Base-by-base conservation (phyloP, 2,888 invertebrate genomes). In the Microchrysa polita region DNA sequence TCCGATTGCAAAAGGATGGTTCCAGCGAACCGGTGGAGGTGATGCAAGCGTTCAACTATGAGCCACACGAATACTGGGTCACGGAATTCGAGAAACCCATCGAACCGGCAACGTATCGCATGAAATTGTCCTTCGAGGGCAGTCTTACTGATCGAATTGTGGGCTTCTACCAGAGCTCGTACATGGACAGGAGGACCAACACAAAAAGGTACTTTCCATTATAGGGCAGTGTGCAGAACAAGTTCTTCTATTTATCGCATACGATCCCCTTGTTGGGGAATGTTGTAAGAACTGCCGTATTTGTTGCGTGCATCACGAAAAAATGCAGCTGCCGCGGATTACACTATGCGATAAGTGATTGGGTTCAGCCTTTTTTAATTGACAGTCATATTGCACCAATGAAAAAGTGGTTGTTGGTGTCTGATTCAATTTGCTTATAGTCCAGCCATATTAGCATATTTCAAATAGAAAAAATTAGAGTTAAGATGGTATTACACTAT, bases 81-180 rank as follows among this genome's bases (percentile, higher is more conserved):
- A 83, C 83, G 0, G 85, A 85, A 74, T 84, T 84, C 55, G 80
- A 80, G 0, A 77, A 82, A 42, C 81, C 82, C 0, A 77, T 85
- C 23, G 80, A 80, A 40, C 77, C 76, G 22, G 85, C 85, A 52
- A 83, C 83, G 72, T 90, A 90, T 80, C 83, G 84, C 14, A 81
- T 93, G 48, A 80, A 83, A 63, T 86, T 93, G 74, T 85, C 88
- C 63, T 94, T 91, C 79, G 85, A 86, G 77, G 93, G 93, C 0
- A 88, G 88, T 72, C 85, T 93, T 78, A 89, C 88, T 14, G 87
- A 89, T 76, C 88, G 90, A 67, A 91, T 93, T 81, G 90, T 92
- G 71, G 94, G 94, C 10, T 88, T 93, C 77, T 94, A 94, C 83
- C 88, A 88, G 77, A 93, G 93, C 75, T 87, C 87, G 7, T 91